Conservation (phyloP, 1,140 invertebrate species). For the Conopomorpha cramerella region DNA sequence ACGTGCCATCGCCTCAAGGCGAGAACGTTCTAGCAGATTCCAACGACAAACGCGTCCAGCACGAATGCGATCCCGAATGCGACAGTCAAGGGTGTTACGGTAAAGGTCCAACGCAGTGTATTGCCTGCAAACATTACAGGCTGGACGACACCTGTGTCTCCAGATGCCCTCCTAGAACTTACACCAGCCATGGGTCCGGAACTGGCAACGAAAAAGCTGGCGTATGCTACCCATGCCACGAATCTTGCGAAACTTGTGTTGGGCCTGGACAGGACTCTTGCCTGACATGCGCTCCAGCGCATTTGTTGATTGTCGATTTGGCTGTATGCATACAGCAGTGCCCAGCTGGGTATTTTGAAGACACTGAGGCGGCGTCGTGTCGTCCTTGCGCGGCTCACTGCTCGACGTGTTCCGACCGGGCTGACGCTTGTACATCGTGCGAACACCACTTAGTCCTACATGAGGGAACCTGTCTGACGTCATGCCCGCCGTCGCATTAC, state of each 20-base stretch:
- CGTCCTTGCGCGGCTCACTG: slow-evolving; percentile 77
- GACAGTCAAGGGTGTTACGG: slow-evolving; percentile 82
- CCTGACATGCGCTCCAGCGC: slow-evolving; percentile 77
- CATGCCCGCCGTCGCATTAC: slow-evolving; percentile 79
- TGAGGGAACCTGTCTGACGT: slow-evolving; percentile 77
- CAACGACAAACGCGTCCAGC: slow-evolving; percentile 68
- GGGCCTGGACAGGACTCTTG: slow-evolving; percentile 83
- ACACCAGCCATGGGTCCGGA: slow-evolving; percentile 74
- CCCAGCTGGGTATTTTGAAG: slow-evolving; percentile 84
- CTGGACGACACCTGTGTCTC: slow-evolving; percentile 81
- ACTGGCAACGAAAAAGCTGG: too few relatives aligned
- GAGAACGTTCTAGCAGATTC: slow-evolving; percentile 59
- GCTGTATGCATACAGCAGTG: slow-evolving; percentile 83
- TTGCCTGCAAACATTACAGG: slow-evolving; percentile 77
- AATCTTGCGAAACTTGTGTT: slow-evolving; percentile 81
- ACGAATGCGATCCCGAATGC: slow-evolving; percentile 82
- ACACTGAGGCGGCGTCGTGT: slow-evolving; percentile 73
- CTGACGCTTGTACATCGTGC: slow-evolving; percentile 81
- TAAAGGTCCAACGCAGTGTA: slow-evolving; percentile 77
- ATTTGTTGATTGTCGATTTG: slow-evolving; percentile 77
- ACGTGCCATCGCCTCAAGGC: slow-evolving; percentile 59
- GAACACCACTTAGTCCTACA: slow-evolving; percentile 81
- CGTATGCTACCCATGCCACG: slow-evolving; percentile 81
- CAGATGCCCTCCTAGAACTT: slow-evolving; percentile 79
- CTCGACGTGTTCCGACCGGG: slow-evolving; percentile 77